Evolutionary conservation across 2,113 vertebrate species (phyloP).

Genomic region (Microtus richardsoni): DNA sequence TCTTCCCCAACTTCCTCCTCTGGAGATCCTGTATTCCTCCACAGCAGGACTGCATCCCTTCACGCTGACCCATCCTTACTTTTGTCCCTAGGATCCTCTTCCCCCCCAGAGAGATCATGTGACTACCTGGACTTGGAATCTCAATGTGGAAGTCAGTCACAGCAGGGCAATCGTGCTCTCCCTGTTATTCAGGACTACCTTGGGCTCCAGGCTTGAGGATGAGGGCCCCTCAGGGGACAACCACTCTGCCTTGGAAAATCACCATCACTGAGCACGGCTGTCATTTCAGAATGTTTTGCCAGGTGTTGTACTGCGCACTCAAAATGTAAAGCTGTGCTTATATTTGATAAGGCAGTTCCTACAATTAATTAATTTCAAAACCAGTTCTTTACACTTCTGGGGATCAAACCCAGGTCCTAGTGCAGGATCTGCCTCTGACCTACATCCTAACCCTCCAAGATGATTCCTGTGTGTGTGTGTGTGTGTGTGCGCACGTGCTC

Average conservation of each 20-base stretch:
- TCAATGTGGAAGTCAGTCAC: neutral
- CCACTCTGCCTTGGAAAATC: neutral
- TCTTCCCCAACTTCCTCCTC: neutral
- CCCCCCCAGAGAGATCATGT: neutral
- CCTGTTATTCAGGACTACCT: rapidly evolving
- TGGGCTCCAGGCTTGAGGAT: rapidly evolving
- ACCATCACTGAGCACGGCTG: neutral
- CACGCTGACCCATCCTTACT: neutral
- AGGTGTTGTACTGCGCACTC: neutral
- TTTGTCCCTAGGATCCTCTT: neutral
- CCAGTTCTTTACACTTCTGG: neutral
- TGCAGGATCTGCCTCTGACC: neutral
- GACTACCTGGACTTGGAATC: neutral
- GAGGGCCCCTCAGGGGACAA: neutral
- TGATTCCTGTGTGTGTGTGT: neutral
- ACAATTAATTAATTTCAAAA: neutral
- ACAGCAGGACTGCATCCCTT: rapidly evolving
- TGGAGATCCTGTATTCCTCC: rapidly evolving
- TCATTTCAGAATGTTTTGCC: neutral
- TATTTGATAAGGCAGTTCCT: neutral
- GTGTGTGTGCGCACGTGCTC: no score
- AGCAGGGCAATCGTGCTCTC: no score
- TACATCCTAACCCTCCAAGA: neutral
- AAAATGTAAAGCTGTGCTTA: neutral
- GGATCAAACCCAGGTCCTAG: neutral